Conservation (phyloP, 2,888 invertebrate genomes). For the Halictus quadricinctus region DNA sequence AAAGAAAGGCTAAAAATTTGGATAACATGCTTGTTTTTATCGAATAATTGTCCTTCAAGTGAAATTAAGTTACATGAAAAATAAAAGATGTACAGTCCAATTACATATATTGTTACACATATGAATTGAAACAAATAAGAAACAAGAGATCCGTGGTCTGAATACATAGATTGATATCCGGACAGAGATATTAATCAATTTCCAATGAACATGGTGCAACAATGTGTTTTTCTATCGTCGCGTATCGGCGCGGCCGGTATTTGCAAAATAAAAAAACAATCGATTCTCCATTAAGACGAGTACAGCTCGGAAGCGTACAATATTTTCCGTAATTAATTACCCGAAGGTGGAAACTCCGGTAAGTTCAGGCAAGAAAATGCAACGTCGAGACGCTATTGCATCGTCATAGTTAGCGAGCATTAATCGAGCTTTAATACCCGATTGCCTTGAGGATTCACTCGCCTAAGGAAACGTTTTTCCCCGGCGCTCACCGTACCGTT, state of each 20-base stretch:
- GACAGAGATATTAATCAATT: neutral
- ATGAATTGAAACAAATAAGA: neutral
- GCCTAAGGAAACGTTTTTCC: constrained; percentile 4
- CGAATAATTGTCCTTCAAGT: neutral
- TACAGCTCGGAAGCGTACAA: neutral
- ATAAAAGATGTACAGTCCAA: neutral
- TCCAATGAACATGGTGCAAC: neutral
- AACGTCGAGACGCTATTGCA: constrained; percentile 5
- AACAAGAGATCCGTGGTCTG: neutral
- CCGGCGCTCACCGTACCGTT: neutral
- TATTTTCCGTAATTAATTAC: constrained; percentile 7
- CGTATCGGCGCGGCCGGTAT: neutral
- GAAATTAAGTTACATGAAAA: neutral
- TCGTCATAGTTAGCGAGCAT: constrained; percentile 14
- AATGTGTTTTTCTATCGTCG: neutral
- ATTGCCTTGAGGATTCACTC: constrained; percentile 35
- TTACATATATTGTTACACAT: neutral
- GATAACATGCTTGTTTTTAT: no score
- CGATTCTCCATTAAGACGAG: neutral
- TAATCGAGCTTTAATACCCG: constrained; percentile 24
- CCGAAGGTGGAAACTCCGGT: neutral
- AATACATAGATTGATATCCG: neutral
- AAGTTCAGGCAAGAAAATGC: constrained; percentile 6
- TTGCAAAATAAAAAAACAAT: neutral
- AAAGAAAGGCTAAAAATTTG: no score